Evolutionary conservation across 2,888 invertebrate genomes (phyloP).

Genomic region (Sphecodes monilicornis): DNA sequence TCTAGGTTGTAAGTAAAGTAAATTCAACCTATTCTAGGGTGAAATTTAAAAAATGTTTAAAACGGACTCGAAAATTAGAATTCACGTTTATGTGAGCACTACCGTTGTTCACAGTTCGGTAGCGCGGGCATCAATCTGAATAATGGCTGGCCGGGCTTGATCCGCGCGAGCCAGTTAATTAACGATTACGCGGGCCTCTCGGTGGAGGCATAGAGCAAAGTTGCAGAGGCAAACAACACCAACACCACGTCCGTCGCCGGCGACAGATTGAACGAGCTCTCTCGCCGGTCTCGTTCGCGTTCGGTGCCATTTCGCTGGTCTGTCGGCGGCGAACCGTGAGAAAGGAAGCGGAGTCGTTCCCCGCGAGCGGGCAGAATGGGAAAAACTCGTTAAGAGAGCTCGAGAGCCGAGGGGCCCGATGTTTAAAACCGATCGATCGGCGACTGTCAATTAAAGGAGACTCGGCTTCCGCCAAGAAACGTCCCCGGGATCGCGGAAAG

Average conservation of each 20-base stretch:
- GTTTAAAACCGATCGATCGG: conserved; percentile 47
- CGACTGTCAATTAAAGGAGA: conserved; percentile 60
- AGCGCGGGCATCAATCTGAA: not conserved
- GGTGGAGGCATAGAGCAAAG: not conserved
- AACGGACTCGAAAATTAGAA: not conserved
- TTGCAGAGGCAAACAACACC: not conserved
- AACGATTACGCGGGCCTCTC: not conserved
- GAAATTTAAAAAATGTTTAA: no score
- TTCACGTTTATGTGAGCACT: not conserved
- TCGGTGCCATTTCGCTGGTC: conserved; percentile 41
- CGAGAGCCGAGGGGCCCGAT: conserved; percentile 38
- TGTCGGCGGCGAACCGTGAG: conserved; percentile 62
- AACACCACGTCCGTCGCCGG: not conserved
- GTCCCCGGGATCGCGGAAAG: conserved; percentile 7
- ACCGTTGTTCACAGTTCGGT: not conserved
- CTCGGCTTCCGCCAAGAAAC: conserved; percentile 25
- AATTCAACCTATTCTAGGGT: no score
- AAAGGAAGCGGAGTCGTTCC: conserved; percentile 63
- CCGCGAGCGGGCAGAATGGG: conserved; percentile 54
- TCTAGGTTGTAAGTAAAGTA: no score
- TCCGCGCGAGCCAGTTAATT: conserved; percentile 10
- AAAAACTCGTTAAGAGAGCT: conserved; percentile 68
- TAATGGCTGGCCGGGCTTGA: not conserved
- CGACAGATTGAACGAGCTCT: conserved; percentile 12
- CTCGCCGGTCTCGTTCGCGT: not conserved